Base-by-base conservation (phyloP, 2,113 vertebrate genomes). In the Crocuta crocuta region DNA sequence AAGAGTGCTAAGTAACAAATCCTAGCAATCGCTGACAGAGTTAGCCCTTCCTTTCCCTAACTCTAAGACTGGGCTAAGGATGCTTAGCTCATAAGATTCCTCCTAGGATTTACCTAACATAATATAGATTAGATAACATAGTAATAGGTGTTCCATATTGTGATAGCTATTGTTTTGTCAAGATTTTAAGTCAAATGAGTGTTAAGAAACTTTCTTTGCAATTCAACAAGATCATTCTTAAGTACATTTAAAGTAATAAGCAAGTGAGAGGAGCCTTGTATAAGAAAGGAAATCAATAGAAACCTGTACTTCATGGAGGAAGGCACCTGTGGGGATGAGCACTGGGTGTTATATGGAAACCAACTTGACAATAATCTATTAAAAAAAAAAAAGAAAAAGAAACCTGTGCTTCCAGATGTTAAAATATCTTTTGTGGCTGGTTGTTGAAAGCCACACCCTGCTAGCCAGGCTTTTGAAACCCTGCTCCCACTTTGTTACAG, bases 161-260 rank as follows among this genome's bases (percentile, higher is more conserved):
- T 16, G 28, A 48, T 8, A 53, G 58, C 31, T 81, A 50, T 15
- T 28, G 48, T 53, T 50, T 53, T 45, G 53, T 83, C 74, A 92
- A 90, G 61, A 94, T 65, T 79, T 48, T 78, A 85, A 95, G 19
- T 68, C 73, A 80, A 89, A 8, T 28, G 70, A 90, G 19, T 87
- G 16, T 43, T 73, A 33, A 39, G 33, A 93, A 92, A 66, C 19
- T 90, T 61, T 28, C 80, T 92, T 79, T 81, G 85, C 53, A 50
- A 66, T 94, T 71, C 79, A 76, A 96, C 50, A 43, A 81, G 85
- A 71, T 53, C 35, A 81, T 63, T 73, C 74, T 71, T 48, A 73
- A 58, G 61, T 24, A 81, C 13, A 33, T 45, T 61, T 73, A 68
- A 50, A n/a, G 33, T 43, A 66, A 84, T 39, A 79, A 58, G 43